phyloP scores from a whole-genome alignment of 2,888 invertebrate species.

The Orthonychiurus folsomi region DNA sequence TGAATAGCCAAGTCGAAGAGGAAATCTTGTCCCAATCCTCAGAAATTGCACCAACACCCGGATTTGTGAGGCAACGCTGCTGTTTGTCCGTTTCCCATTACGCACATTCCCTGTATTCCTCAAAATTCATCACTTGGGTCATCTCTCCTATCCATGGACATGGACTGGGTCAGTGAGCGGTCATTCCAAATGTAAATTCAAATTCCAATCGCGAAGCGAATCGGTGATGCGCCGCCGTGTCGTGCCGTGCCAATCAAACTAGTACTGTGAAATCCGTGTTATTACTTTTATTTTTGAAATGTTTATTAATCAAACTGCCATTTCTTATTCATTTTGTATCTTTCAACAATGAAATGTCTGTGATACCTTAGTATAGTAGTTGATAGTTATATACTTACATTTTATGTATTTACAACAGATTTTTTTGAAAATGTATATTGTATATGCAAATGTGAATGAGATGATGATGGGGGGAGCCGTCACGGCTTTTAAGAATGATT shows the following conservation, averaged over 20 bases:
- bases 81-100: slow-evolving; percentile 3
- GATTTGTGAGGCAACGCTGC: neutral
- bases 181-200: neutral
- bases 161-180: neutral
- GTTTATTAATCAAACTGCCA: neutral
- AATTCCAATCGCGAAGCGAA: neutral
- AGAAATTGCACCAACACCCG: slow-evolving; percentile 13
- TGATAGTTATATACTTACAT: neutral
- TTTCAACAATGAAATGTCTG: neutral
- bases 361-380: neutral
- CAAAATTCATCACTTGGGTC: too few species aligned
- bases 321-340: neutral
- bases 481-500: neutral
- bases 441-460: neutral
- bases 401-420: neutral
- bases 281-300: neutral
- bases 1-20: slow-evolving; percentile 33
- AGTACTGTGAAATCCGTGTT: neutral
- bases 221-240: neutral
- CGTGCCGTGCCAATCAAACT: neutral
- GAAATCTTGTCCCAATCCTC: neutral
- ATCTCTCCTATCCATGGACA: neutral
- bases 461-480: neutral
- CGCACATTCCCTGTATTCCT: neutral
- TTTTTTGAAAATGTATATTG: neutral